These are phyloP conservation scores for Heteronetta atricapilla DNA, from an alignment of 2,113 vertebrate genomes.

Conservation along the genomic window DNA sequence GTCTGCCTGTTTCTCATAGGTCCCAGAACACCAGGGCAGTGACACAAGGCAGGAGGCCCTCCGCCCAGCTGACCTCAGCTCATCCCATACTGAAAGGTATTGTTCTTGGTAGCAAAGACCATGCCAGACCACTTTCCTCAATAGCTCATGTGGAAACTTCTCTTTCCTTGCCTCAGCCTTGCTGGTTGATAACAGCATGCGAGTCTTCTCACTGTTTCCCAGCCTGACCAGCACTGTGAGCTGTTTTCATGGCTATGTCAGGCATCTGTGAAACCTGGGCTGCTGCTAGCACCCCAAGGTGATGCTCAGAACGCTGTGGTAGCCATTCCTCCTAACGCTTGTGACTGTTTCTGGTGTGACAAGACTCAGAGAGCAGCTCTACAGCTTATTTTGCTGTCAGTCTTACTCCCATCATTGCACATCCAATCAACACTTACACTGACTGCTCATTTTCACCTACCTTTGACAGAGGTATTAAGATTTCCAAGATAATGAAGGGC, in stretches of 20 bases:
- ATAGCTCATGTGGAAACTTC: neutral
- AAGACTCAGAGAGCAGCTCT: neutral
- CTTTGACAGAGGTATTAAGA: neutral
- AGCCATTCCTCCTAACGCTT: neutral
- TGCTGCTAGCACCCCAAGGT: neutral
- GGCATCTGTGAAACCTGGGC: neutral
- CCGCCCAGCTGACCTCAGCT: constrained; percentile 27
- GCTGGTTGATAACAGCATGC: neutral
- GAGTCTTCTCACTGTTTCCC: neutral
- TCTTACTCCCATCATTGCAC: neutral
- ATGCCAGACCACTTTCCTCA: neutral
- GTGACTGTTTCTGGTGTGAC: neutral
- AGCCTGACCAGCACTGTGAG: neutral
- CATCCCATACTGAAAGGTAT: constrained; percentile 88
- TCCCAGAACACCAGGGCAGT: neutral
- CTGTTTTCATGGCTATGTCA: neutral
- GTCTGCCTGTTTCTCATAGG: constrained; percentile 2
- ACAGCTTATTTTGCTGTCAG: neutral
- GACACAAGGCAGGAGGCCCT: constrained; percentile 19
- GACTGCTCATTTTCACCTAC: neutral
- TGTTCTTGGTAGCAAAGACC: neutral
- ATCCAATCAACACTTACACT: neutral
- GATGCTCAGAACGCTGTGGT: neutral
- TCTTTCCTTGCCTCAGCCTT: neutral
- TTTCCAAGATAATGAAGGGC: neutral